phyloP scores from a whole-genome alignment of 2,113 vertebrate species.

The Camelus bactrianus region DNA sequence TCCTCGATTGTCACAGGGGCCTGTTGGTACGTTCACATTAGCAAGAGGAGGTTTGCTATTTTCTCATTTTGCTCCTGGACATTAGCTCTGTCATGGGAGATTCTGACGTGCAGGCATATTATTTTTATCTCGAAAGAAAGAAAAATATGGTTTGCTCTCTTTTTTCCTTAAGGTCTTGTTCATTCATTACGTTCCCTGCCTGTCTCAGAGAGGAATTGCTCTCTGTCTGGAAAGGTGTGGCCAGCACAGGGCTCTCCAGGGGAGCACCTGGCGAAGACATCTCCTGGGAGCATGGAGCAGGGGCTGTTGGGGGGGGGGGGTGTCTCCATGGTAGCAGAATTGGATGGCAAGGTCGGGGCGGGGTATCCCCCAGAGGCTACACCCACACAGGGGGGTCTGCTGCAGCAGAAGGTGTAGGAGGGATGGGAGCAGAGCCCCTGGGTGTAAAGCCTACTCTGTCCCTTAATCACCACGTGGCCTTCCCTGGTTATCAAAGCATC shows the following conservation, averaged over 20 bases:
- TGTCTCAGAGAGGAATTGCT: constrained; percentile 72
- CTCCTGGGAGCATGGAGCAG: background rate
- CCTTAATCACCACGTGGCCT: background rate
- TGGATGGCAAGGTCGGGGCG: background rate
- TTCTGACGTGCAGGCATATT: constrained; percentile 55
- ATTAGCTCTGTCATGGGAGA: constrained; percentile 49
- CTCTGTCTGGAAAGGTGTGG: constrained; percentile 41
- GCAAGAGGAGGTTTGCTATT: constrained; percentile 51
- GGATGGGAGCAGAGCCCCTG: background rate
- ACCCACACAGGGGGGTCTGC: background rate
- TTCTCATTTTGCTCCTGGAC: constrained; percentile 73
- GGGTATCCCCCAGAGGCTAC: rapidly evolving
- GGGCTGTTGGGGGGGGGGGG: background rate
- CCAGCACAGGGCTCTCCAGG: background rate
- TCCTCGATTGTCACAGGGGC: background rate
- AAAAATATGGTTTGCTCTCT: constrained; percentile 71
- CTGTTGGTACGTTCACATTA: background rate
- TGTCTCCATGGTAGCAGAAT: too few relatives aligned
- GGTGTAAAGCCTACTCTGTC: background rate
- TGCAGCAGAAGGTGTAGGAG: background rate
- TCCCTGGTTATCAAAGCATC: background rate
- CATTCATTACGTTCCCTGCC: constrained; percentile 59
- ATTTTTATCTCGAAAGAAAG: constrained; percentile 73
- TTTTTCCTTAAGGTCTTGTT: constrained; percentile 66
- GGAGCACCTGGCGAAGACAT: background rate